phyloP scores from a whole-genome alignment of 2,797 vertebrate genomes.

The Tamandua tetradactyla region DNA sequence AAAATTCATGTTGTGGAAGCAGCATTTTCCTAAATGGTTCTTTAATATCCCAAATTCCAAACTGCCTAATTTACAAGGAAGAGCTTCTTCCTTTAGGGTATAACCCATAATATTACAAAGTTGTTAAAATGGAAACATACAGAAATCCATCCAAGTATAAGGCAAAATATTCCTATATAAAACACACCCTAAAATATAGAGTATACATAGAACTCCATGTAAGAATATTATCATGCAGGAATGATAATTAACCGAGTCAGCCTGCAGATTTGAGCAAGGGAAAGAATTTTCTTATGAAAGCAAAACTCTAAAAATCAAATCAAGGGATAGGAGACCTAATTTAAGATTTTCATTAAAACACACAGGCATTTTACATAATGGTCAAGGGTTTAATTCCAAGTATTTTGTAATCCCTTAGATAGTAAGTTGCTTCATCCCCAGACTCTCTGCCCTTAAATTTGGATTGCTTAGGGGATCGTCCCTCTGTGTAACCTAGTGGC shows the following conservation, averaged over 20 bases:
- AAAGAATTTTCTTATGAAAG: slow-evolving; percentile 53
- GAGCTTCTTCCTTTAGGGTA: slow-evolving; percentile 48
- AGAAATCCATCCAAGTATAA: slow-evolving; percentile 51
- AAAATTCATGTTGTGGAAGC: slow-evolving; percentile 10
- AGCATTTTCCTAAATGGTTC: slow-evolving; percentile 38
- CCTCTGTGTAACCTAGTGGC: background rate
- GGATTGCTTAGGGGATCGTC: background rate
- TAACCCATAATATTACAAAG: slow-evolving; percentile 21
- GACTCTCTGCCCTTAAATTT: background rate
- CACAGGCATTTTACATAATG: slow-evolving; percentile 38
- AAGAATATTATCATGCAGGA: slow-evolving; percentile 38
- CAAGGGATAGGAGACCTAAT: slow-evolving; percentile 28
- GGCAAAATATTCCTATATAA: slow-evolving; percentile 59
- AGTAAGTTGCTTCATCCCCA: background rate
- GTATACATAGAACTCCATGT: background rate
- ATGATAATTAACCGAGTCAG: slow-evolving; percentile 52
- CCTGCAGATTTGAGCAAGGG: slow-evolving; percentile 11
- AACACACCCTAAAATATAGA: background rate
- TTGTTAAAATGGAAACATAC: slow-evolving; percentile 55
- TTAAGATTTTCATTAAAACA: slow-evolving; percentile 60
- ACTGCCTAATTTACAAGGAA: slow-evolving; percentile 57
- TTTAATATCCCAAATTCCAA: slow-evolving; percentile 14
- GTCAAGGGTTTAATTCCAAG: slow-evolving; percentile 6
- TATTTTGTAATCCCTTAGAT: slow-evolving; percentile 20
- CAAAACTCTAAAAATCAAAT: slow-evolving; percentile 52